Conservation (phyloP, 1,140 invertebrate species). For the Drosophila nasuta region DNA sequence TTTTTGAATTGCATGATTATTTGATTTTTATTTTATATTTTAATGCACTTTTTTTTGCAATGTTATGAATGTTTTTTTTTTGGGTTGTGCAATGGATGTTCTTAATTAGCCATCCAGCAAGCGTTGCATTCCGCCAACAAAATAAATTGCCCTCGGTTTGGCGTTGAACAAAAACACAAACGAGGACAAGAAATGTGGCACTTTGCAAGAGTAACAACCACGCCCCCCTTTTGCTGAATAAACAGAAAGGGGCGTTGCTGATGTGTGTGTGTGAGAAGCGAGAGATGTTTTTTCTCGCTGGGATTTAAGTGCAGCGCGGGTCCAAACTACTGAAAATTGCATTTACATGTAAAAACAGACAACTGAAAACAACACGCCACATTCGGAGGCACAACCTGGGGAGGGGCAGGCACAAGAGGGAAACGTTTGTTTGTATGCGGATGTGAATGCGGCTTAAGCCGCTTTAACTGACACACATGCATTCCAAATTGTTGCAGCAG, state of each 20-base stretch:
- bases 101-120: slow-evolving; percentile 38
- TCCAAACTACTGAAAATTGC: slow-evolving; percentile 69
- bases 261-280: slow-evolving; percentile 20
- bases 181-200: slow-evolving; percentile 55
- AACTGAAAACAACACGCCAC: slow-evolving; percentile 22
- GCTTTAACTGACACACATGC: slow-evolving; percentile 74
- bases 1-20: too few relatives aligned
- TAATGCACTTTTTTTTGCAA: background rate
- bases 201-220: background rate
- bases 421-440: background rate
- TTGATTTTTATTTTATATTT: background rate
- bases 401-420: background rate
- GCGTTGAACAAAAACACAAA: slow-evolving; percentile 42
- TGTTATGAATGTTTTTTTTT: background rate
- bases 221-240: background rate
- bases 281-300: slow-evolving; percentile 23
- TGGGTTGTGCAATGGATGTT: background rate
- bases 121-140: slow-evolving; percentile 45
- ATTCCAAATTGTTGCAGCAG: slow-evolving; percentile 59
- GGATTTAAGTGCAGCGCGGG: slow-evolving; percentile 45
- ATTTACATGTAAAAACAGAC: slow-evolving; percentile 71
- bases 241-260: slow-evolving; percentile 38
- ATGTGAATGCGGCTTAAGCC: slow-evolving; percentile 64
- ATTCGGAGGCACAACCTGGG: background rate
- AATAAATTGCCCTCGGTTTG: slow-evolving; percentile 53